Evolutionary conservation across 2,797 vertebrate species (phyloP), one percentile per base, ranked within the genome.

Genomic region (Chromis chromis): DNA sequence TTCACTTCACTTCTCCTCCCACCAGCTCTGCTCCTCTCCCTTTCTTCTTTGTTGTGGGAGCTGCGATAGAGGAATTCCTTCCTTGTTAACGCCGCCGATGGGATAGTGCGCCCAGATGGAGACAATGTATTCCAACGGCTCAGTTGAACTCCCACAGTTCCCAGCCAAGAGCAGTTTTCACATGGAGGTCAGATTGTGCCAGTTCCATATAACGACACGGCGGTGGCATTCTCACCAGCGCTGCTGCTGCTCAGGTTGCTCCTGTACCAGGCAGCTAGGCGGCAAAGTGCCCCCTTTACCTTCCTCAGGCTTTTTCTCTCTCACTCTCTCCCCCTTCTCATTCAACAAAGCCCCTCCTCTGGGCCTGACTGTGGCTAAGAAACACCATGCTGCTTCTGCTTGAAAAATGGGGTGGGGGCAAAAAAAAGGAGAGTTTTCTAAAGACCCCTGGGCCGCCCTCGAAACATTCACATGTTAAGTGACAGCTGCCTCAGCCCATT

Each of bases 381-480:
- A 95, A 93, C 91, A 94, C 90, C 92, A 93, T 83, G 89, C 89
- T 85, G 93, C 84, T 94, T 88, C 86, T 86, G 85, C 90, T 84
- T 90, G 90, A 91, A 89, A 92, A 89, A 88, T 89, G 76, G 78
- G 70, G 54, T 60, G 66, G 73, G 76, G 81, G 84, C 46, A 14
- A 50, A 65, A 70, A 86, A 81, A 84, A 78, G 82, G 85, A 91
- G 88, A 88, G 83, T 91, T 92, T 92, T 94, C 91, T 90, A 94
- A 91, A 94, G 92, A 93, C 88, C 91, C 93, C 91, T 71, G 82
- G 86, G 92, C 90, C 81, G 82, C 89, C 92, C 92, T 89, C 81
- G 40, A 78, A 94, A 95, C 92, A 95, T 96, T 96, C 95, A 95
- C 92, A 96, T 96, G 95, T 93, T 96, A 96, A 95, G 93, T 95